Base-by-base conservation (phyloP, 2,113 vertebrate species). In the Corythoichthys haematopterus region DNA sequence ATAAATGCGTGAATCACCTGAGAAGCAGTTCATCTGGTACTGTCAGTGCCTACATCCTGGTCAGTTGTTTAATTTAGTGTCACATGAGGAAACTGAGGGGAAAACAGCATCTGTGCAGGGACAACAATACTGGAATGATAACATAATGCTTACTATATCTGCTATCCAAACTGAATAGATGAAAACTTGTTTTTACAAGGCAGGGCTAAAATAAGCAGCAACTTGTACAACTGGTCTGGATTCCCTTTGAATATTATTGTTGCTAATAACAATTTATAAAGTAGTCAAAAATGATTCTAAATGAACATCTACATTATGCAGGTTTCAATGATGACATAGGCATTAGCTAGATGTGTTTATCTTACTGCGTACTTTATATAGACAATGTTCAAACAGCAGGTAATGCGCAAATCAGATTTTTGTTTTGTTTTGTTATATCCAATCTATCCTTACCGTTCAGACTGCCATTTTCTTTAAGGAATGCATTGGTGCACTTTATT, bases 21-120 rank as follows among this genome's bases (percentile, higher is more conserved):
- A 55, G n/a, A 47, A 61, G 65, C 43, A 43, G 70, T 33, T 57
- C 35, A 51, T 12, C 75, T 43, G 65, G 65, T 36, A 15, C 9
- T 48, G 12, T 45, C 16, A 52, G 55, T 55, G 48, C 3, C 63
- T 13, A 64, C 12, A 69, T 20, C 35, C 53, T 55, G 12, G n/a
- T 50, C 16, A 45, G 5, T 35, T 37, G 70, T 72, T 51, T 1
- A 60, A 59, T 62, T 63, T 56, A 12, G 48, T 50, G 28, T 40
- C 8, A 40, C 45, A 64, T 48, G 46, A 64, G 13, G 12, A 64
- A 64, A 48, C 12, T 36, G 45, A 35, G 47, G 61, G 12, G 43
- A 64, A 47, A 64, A 48, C 37, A 11, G 16, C 58, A 60, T 40
- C 58, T 60, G 58, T 38, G 37, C 58, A 43, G 3, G 7, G 16